Evolutionary conservation across 2,888 invertebrate genomes (phyloP), one percentile per base, ranked within the genome.

Genomic region (Digitonthophagus gazella): DNA sequence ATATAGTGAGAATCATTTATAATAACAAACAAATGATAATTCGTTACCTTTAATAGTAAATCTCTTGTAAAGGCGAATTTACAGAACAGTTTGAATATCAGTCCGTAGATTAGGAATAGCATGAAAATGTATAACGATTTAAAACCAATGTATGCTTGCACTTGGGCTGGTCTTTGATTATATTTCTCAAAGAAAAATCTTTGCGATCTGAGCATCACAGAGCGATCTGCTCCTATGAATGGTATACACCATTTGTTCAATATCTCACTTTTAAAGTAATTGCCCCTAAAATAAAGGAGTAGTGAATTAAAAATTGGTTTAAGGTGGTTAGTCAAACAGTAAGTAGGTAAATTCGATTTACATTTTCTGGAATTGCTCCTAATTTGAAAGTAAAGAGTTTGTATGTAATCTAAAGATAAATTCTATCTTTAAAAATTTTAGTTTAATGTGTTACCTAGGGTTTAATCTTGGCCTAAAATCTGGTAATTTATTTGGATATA

Each of bases 221-320:
- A 90, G 71, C 88, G 87, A 84, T 97, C 97, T 4, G 94, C 85
- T 22, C 95, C 95, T 0, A 89, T 88, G 83, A 97, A 97, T 0
- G 94, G 91, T 65, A 89, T 88, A 77, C 72, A 67, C 73, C 74
- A 76, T 28, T 67, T 67, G 11, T 61, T 18, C n/a, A 61, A 6
- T 18, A 18, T 61, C 3, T 61, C 61, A 61, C 61, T 19, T 18
- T 61, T 19, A 20, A 61, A 61, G 19, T 19, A 61, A 2, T 61
- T 19, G 3, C 61, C 61, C n/a, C 61, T 61, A 14, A 6, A 61
- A 61, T 18, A 61, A n/a, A 61, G 18, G 18, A 57, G 11, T 44
- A 2, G n/a, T n/a, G n/a, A n/a, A n/a, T n/a, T n/a, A n/a, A n/a
- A 6, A 44, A 6, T 44, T 44, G 8, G 6, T 44, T 6, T 44